Conservation (phyloP, 2,113 vertebrate genomes). For the Ovibos moschatus region DNA sequence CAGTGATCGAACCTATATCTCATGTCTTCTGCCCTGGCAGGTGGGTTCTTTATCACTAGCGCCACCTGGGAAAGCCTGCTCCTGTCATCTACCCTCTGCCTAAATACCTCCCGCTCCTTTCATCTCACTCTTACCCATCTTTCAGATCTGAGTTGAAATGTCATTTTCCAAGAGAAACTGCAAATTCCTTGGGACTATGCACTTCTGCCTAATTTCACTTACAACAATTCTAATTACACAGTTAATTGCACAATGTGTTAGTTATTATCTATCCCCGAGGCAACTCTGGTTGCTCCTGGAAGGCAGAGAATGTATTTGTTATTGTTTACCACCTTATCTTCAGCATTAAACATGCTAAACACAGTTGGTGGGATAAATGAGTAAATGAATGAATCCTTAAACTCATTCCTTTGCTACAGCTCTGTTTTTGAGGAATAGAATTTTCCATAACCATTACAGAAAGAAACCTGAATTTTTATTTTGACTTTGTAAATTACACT, state of each 20-base stretch:
- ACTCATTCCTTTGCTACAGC: neutral
- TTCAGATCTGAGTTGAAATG: neutral
- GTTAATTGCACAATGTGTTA: neutral
- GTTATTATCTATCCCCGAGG: neutral
- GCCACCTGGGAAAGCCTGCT: neutral
- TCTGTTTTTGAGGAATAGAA: conserved; percentile 4
- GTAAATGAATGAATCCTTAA: neutral
- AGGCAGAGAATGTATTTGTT: neutral
- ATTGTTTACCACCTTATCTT: neutral
- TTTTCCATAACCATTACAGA: neutral
- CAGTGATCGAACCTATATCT: neutral
- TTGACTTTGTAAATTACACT: neutral
- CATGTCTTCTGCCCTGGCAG: neutral
- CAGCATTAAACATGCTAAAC: neutral
- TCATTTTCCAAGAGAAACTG: conserved; percentile 1
- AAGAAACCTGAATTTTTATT: neutral
- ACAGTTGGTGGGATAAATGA: neutral
- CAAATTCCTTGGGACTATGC: neutral
- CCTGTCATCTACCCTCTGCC: neutral
- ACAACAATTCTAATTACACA: neutral
- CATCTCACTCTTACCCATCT: neutral
- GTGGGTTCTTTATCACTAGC: neutral
- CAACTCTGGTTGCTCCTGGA: neutral
- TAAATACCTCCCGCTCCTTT: neutral
- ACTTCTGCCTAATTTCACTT: conserved; percentile 5